Percentiles rank a stretch among this genome's conserved stretches.
phyloP scores from a whole-genome alignment of 2,888 invertebrate species.

The Eulithis testata region DNA sequence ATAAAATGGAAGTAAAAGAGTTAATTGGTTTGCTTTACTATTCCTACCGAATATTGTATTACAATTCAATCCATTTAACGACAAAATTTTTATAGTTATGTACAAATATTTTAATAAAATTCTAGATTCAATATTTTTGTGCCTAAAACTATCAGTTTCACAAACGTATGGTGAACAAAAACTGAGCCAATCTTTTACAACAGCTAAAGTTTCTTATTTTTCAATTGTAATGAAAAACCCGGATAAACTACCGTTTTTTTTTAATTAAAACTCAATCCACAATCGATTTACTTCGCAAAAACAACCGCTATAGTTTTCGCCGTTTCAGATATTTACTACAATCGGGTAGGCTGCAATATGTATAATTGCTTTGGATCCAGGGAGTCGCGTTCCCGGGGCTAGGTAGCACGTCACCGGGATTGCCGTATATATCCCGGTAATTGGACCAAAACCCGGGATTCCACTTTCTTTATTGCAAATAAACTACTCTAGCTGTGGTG shows the following conservation, averaged over 20 bases:
- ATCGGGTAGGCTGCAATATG: constrained; percentile 70
- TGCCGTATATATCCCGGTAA: constrained; percentile 83
- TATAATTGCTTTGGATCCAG: constrained; percentile 69
- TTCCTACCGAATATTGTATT: no score
- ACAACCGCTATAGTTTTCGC: constrained; percentile 56
- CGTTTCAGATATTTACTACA: constrained; percentile 57
- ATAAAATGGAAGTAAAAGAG: neutral
- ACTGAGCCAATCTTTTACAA: no score
- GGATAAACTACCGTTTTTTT: neutral
- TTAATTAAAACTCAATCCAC: constrained; percentile 8
- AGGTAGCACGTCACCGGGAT: constrained; percentile 80
- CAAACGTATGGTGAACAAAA: no score
- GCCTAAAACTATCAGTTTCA: no score
- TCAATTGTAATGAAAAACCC: no score
- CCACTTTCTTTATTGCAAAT: constrained; percentile 84
- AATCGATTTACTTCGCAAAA: constrained; percentile 43
- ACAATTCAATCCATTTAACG: no score
- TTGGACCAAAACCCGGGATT: constrained; percentile 82
- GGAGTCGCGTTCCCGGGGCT: constrained; percentile 59
- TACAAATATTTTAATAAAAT: no score
- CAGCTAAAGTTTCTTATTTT: no score
- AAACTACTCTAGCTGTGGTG: constrained; percentile 79
- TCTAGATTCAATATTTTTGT: no score
- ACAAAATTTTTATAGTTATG: no score
- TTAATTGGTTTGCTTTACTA: no score